These are phyloP conservation scores for Ameiurus melas DNA, from an alignment of 2,113 vertebrate species.

Conservation along the genomic window DNA sequence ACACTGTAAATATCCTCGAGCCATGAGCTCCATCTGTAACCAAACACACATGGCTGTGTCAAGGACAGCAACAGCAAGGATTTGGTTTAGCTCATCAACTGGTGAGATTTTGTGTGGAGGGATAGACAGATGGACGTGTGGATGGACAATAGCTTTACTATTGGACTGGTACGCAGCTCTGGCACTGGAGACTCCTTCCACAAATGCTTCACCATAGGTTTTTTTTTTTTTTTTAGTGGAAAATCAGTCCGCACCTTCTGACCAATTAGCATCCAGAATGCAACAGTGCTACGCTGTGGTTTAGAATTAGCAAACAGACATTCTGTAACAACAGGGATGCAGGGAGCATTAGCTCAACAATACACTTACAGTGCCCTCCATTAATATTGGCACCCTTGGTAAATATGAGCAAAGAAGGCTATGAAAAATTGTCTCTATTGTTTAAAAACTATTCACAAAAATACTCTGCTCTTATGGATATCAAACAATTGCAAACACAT, in stretches of 20 bases:
- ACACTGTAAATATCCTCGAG: constrained; percentile 26
- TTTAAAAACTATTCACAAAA: too few species aligned
- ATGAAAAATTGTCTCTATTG: too few species aligned
- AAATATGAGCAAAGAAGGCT: too few species aligned
- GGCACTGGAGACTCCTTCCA: background rate
- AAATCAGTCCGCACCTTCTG: background rate
- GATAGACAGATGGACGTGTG: background rate
- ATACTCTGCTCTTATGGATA: too few species aligned
- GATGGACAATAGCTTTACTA: too few species aligned
- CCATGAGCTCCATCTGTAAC: background rate
- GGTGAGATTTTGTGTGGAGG: background rate
- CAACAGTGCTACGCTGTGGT: background rate
- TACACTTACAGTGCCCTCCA: too few species aligned
- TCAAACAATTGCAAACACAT: too few species aligned
- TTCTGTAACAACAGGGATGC: background rate
- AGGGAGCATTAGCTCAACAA: background rate
- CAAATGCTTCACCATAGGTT: background rate
- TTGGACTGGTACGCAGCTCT: background rate
- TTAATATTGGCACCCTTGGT: too few species aligned
- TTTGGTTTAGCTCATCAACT: background rate
- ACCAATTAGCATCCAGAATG: background rate
- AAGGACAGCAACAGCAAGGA: constrained; percentile 22
- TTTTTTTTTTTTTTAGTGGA: too few species aligned
- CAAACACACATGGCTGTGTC: background rate
- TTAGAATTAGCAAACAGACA: background rate